These are phyloP conservation scores for Siphlonurus alternatus DNA, from an alignment of 2,888 invertebrate genomes.

Conservation along the genomic window DNA sequence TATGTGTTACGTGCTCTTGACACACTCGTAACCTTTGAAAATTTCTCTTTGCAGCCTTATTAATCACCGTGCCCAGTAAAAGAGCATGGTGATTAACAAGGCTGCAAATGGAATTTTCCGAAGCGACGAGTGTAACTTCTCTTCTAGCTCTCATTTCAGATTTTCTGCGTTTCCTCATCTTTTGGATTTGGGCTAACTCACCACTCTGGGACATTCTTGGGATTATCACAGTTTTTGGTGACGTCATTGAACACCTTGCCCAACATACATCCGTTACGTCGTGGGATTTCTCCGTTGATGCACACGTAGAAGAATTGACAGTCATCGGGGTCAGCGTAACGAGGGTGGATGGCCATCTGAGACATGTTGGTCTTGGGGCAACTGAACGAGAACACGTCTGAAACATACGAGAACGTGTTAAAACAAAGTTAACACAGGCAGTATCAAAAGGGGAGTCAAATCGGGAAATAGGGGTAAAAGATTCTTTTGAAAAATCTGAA, in stretches of 20 bases:
- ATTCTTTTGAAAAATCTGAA: too few relatives aligned
- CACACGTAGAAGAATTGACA: slow-evolving; percentile 88
- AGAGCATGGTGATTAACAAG: too few relatives aligned
- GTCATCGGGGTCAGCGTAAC: slow-evolving; percentile 74
- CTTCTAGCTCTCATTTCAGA: too few relatives aligned
- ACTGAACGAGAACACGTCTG: slow-evolving; percentile 67
- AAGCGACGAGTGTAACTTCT: too few relatives aligned
- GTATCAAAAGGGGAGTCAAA: neutral
- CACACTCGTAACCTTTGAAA: too few relatives aligned
- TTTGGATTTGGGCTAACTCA: too few relatives aligned
- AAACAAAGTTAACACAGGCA: slow-evolving; percentile 6
- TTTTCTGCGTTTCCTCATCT: too few relatives aligned
- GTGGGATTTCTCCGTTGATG: slow-evolving; percentile 69
- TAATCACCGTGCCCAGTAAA: too few relatives aligned
- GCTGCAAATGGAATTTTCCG: too few relatives aligned
- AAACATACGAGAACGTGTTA: slow-evolving; percentile 15
- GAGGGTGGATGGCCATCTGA: slow-evolving; percentile 59
- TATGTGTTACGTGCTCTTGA: too few relatives aligned
- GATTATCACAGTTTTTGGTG: slow-evolving; percentile 65
- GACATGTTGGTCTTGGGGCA: slow-evolving; percentile 64
- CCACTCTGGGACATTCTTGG: slow-evolving; percentile 80
- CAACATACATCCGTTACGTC: slow-evolving; percentile 72
- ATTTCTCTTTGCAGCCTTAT: too few relatives aligned
- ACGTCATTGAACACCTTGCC: slow-evolving; percentile 80
- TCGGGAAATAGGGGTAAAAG: neutral